A percentile compares a stretch with the other conserved stretches of the same genome.
phyloP scores from a whole-genome alignment of 37 sponge, comb jelly and placozoan species.

The Cliona cf. orientalis region DNA sequence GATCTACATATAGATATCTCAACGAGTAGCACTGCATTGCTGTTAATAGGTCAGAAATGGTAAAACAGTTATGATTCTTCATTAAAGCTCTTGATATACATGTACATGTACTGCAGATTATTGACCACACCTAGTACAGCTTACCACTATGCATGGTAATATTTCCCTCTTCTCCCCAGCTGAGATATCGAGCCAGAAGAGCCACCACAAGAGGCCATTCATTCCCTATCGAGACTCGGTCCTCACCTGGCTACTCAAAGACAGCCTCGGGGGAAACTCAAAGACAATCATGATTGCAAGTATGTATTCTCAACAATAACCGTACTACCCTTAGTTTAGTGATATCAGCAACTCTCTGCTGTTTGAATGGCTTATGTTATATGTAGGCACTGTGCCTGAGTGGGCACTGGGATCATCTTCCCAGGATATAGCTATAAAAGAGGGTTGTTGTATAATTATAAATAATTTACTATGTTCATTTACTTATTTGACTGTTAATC shows the following conservation, averaged over 20 bases:
- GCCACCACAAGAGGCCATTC: conserved; percentile 43
- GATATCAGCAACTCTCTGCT: background rate
- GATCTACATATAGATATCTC: too few relatives aligned
- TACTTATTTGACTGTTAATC: background rate
- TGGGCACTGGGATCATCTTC: too few relatives aligned
- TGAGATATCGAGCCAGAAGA: conserved; percentile 49
- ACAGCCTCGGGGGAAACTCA: conserved; percentile 92
- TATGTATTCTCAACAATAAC: too few relatives aligned
- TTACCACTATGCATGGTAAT: background rate
- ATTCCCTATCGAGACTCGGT: conserved; percentile 92
- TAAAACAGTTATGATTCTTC: background rate
- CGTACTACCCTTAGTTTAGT: too few relatives aligned
- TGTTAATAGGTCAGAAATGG: background rate
- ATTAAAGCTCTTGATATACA: background rate
- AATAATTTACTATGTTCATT: background rate
- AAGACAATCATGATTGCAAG: conserved; percentile 93
- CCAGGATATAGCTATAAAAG: too few relatives aligned
- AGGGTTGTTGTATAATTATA: too few relatives aligned
- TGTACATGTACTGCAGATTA: too few relatives aligned
- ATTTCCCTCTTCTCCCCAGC: conserved; percentile 30
- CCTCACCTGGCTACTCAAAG: conserved; percentile 91
- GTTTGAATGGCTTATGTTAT: too few relatives aligned
- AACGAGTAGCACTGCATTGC: background rate
- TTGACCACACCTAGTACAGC: too few relatives aligned
- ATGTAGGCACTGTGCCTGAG: background rate